Evolutionary conservation across 2,797 vertebrate genomes (phyloP).

Genomic region (Syngnathus rostellatus): DNA sequence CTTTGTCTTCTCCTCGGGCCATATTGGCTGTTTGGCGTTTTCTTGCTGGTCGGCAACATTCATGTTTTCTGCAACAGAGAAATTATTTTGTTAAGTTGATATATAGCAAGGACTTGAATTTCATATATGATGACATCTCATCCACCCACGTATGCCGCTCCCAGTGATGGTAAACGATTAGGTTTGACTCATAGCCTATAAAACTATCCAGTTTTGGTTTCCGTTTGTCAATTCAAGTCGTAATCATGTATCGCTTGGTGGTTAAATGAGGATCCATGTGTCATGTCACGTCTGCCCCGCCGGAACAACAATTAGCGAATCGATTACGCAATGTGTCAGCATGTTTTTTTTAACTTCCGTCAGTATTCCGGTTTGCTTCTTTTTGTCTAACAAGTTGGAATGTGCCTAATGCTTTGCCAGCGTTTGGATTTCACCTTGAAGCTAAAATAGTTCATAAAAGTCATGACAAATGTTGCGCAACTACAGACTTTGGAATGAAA

Average conservation of each 20-base stretch:
- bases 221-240: constrained; percentile 45
- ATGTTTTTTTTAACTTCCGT: no score
- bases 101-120: not conserved
- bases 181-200: constrained; percentile 45
- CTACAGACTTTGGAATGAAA: not conserved
- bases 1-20: constrained; percentile 32
- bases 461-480: not conserved
- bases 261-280: constrained; percentile 26
- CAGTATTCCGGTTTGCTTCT: not conserved
- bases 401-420: not conserved
- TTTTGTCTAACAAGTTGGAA: not conserved
- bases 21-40: constrained; percentile 41
- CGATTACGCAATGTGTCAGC: not conserved
- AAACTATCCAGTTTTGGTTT: constrained; percentile 33
- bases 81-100: no score
- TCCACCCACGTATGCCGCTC: constrained; percentile 40
- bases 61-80: constrained; percentile 42
- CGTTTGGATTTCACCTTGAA: not conserved
- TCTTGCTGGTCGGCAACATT: constrained; percentile 37
- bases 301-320: constrained; percentile 17
- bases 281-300: constrained; percentile 21
- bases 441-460: not conserved
- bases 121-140: constrained; percentile 7
- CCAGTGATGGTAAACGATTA: constrained; percentile 68
- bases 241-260: constrained; percentile 35